These are phyloP conservation scores for Smithornis capensis DNA, from an alignment of 2,113 vertebrate genomes.

Conservation along the genomic window DNA sequence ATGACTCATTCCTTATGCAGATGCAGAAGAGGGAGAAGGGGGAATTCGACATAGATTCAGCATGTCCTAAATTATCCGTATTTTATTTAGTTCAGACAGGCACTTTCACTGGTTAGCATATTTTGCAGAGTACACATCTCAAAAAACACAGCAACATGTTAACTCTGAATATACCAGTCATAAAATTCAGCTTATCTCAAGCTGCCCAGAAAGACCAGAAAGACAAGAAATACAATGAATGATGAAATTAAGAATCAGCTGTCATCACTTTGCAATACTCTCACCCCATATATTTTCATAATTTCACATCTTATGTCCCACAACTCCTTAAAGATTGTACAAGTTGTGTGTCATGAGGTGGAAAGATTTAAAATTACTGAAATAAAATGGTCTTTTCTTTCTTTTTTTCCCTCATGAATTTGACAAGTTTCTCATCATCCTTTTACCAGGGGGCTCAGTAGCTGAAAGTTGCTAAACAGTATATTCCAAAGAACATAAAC, in stretches of 20 bases:
- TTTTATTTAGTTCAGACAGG: slow-evolving; percentile 13
- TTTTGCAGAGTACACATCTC: slow-evolving; percentile 4
- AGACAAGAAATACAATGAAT: slow-evolving; percentile 19
- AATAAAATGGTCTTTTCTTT: background rate
- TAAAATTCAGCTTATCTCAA: slow-evolving; percentile 47
- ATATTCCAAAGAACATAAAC: background rate
- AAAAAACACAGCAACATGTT: background rate
- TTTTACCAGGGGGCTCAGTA: background rate
- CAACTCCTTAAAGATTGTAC: background rate
- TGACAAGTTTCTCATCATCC: background rate
- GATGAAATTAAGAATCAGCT: background rate
- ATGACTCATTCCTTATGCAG: background rate
- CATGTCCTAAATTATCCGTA: slow-evolving; percentile 29
- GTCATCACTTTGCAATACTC: slow-evolving; percentile 8
- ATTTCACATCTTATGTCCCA: background rate
- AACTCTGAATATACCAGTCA: slow-evolving; percentile 4
- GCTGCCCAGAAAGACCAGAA: background rate
- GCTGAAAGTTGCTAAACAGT: background rate
- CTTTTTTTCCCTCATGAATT: background rate
- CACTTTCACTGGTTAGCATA: background rate
- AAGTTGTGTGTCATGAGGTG: background rate
- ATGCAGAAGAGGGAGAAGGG: background rate
- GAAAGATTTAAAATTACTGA: background rate
- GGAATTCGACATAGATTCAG: background rate
- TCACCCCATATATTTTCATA: background rate